phyloP scores from a whole-genome alignment of 2,797 vertebrate species.

The Sparidentex hasta region DNA sequence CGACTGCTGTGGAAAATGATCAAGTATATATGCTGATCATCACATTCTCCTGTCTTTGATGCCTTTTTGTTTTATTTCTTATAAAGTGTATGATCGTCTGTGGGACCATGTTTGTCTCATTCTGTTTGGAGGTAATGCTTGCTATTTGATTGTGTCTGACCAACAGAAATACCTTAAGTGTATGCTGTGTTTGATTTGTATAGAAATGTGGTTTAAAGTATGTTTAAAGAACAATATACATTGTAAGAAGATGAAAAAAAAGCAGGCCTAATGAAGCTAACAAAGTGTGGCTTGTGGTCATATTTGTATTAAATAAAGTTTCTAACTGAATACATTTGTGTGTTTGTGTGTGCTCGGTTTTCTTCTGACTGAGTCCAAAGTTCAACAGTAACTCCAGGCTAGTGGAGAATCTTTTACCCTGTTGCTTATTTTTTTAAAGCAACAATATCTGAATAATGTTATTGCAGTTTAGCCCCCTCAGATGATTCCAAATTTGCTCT shows the following conservation, averaged over 20 bases:
- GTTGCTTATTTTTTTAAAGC: constrained; percentile 37
- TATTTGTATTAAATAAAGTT: constrained; percentile 84
- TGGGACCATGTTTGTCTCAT: constrained; percentile 53
- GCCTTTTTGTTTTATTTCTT: constrained; percentile 77
- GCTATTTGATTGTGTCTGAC: constrained; percentile 75
- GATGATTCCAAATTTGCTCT: constrained; percentile 27
- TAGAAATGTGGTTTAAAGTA: constrained; percentile 76
- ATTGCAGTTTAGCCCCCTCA: constrained; percentile 21
- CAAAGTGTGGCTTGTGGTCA: constrained; percentile 69
- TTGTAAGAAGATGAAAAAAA: constrained; percentile 70
- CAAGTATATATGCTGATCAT: constrained; percentile 64
- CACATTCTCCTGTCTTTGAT: constrained; percentile 69
- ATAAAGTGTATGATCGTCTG: constrained; percentile 47
- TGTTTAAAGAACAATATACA: constrained; percentile 78
- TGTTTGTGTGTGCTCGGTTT: background rate
- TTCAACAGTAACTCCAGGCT: constrained; percentile 38
- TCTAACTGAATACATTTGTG: constrained; percentile 68
- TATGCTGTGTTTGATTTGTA: constrained; percentile 82
- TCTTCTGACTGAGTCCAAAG: constrained; percentile 24
- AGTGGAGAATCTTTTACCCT: constrained; percentile 1
- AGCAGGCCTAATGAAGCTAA: constrained; percentile 65
- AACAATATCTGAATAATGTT: constrained; percentile 6
- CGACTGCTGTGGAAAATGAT: constrained; percentile 66
- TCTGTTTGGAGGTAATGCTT: constrained; percentile 69
- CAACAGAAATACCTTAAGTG: constrained; percentile 75